Base-by-base conservation (phyloP, 1,140 invertebrate species). In the Drosophila kohkoa region DNA sequence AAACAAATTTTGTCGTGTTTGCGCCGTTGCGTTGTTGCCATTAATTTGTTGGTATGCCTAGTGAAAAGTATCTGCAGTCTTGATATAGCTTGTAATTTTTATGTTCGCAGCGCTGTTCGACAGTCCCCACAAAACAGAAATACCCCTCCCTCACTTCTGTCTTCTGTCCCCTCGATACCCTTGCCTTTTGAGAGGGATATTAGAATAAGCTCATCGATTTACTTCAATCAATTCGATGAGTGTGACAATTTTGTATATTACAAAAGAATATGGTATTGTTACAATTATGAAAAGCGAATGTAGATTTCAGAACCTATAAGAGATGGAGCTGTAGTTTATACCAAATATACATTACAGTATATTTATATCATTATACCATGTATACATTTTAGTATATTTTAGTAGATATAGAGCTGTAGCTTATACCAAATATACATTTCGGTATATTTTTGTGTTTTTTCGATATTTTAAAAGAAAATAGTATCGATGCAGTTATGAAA, bases 1-100 rank as follows among this genome's bases (percentile, higher is more conserved):
- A 79, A 81, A 88, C 85, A 88, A 88, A 88, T 88, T 89, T 67
- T 69, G 70, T 85, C 85, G 49, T 89, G 83, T 85, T 88, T 81
- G 52, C 85, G 77, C 69, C 66, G 20, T 25, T 25, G 77, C 82
- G 71, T 75, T 83, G 76, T 87, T 88, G 83, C 77, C 83, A 87
- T 87, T 88, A 87, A 87, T 88, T 83, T 87, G 20, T 65, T 67
- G 49, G 58, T 66, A 62, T 32, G 62, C 45, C 20, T 13, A 11
- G 16, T 46, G 30, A 16, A 25, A 55, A 63, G 54, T 73, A 81
- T 63, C 38, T 74, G 49, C 25, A 79, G 71, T 74, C 82, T 71
- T 74, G 76, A 77, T 87, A 77, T 74, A 80, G 75, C 83, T 88
- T 88, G 82, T 87, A 88, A 88, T 83, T 87, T 87, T 88, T 75